Evolutionary conservation across 1,140 invertebrate species (phyloP), one percentile per base, ranked within the genome.

Genomic region (Anastrepha ludens): DNA sequence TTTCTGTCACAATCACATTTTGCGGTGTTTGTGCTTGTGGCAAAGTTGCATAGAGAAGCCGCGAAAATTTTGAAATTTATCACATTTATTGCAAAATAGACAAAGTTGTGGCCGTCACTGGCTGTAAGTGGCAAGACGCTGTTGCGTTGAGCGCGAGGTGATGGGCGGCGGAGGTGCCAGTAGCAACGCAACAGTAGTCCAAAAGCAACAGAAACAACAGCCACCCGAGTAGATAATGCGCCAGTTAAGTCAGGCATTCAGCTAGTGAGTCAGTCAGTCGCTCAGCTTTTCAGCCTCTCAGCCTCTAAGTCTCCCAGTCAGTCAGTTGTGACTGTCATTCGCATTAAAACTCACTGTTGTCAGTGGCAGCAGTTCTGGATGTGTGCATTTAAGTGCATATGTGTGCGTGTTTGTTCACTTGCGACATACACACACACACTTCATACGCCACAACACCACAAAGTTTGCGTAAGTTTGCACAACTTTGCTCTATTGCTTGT

Each of bases 71-170:
- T 13, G n/a, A 81, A 81, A 81, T 81, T 81, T 81, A 55, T 81
- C 74, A 81, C 74, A 81, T 81, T 81, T 55, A 81, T 81, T 81
- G 74, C 74, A 81, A 81, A 58, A 81, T 13, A 50, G 47, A 29
- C 74, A 50, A 81, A 81, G 44, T 81, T 70, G 17, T 17, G 47
- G 47, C 17, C 29, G 29, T 29, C 13, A 20, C 17, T 55, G 2
- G 74, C 44, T 81, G 47, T 81, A 81, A 81, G 74, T 55, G 74
- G 17, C 74, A 55, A 55, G 74, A 55, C 9, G 2, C 55, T 81
- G 44, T 55, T 81, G 1, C n/a, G 13, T n/a, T 15, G n/a, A 15
- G 13, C 2, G 60, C 9, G 60, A n/a, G 13, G 1, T 62, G 13
- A 15, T 62, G 29, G 60, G n/a, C 60, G 60, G n/a, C 60, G 11